Percentiles rank a stretch among this genome's conserved stretches.
Evolutionary conservation across 2,113 vertebrate genomes (phyloP).

Genomic region (Malurus cyaneus): DNA sequence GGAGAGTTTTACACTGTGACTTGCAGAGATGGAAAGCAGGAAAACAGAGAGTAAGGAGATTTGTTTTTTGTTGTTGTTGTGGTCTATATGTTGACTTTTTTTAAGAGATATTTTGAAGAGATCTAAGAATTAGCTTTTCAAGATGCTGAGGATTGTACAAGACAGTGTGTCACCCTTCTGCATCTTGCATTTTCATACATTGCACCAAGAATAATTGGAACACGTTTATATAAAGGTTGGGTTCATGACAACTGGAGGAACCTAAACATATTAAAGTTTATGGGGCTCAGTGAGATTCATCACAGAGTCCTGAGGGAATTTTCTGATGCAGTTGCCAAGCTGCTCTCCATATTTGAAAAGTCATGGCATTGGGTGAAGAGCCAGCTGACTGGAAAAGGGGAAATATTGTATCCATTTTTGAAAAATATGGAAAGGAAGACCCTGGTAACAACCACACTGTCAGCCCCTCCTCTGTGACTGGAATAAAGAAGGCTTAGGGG

Average conservation of each 20-base stretch:
- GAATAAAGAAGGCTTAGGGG: too few species aligned
- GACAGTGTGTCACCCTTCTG: neutral
- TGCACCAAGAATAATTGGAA: neutral
- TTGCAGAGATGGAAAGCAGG: neutral
- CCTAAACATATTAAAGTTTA: neutral
- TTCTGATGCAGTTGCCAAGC: neutral
- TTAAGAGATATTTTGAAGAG: neutral
- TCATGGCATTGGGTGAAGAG: neutral
- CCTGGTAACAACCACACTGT: neutral
- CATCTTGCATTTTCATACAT: neutral
- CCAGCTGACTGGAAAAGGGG: neutral
- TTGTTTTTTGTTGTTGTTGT: neutral
- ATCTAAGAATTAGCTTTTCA: neutral
- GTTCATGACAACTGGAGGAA: neutral
- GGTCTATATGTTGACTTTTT: neutral
- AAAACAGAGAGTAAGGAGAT: neutral
- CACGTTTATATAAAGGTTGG: neutral
- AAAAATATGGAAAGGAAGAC: neutral
- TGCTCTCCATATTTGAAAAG: neutral
- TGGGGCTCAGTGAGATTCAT: too few species aligned
- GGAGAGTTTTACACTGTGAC: neutral
- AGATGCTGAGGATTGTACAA: too few species aligned
- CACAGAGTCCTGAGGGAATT: neutral
- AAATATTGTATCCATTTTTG: neutral
- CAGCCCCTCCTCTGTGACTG: accelerated